These are phyloP conservation scores for Pseudoips prasinana DNA, from an alignment of 2,888 invertebrate genomes.

Conservation along the genomic window DNA sequence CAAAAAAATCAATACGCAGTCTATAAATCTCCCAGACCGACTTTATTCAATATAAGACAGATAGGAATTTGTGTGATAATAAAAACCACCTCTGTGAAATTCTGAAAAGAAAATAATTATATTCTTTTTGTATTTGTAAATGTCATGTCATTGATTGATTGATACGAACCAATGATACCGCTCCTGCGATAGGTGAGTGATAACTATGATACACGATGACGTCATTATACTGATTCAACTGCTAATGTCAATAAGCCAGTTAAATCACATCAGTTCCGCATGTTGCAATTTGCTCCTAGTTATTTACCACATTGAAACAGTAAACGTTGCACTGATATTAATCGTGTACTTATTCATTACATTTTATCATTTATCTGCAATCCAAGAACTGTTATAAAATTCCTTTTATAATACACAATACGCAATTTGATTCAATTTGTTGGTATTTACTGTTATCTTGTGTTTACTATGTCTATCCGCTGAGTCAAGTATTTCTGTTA, in stretches of 20 bases:
- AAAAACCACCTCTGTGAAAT: too few species aligned
- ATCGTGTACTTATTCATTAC: conserved; percentile 21
- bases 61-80: too few species aligned
- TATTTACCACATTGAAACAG: conserved; percentile 30
- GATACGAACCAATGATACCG: too few species aligned
- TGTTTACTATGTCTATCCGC: conserved; percentile 23
- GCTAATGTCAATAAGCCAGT: conserved; percentile 45
- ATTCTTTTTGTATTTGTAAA: too few species aligned
- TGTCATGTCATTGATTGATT: too few species aligned
- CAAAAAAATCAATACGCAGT: too few species aligned
- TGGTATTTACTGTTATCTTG: conserved; percentile 19
- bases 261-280: conserved; percentile 48
- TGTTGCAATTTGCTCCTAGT: conserved; percentile 35
- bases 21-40: too few species aligned
- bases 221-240: conserved; percentile 48
- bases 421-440: conserved; percentile 23
- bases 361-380: conserved; percentile 35
- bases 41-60: too few species aligned
- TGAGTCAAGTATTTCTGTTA: conserved; percentile 9
- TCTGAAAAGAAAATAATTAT: too few species aligned
- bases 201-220: conserved; percentile 41
- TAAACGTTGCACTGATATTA: conserved; percentile 34
- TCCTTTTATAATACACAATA: conserved; percentile 21
- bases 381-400: conserved; percentile 32
- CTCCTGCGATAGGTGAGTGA: too few species aligned